Evolutionary conservation across 2,888 invertebrate species (phyloP).

Genomic region (Drosophila lutescens): DNA sequence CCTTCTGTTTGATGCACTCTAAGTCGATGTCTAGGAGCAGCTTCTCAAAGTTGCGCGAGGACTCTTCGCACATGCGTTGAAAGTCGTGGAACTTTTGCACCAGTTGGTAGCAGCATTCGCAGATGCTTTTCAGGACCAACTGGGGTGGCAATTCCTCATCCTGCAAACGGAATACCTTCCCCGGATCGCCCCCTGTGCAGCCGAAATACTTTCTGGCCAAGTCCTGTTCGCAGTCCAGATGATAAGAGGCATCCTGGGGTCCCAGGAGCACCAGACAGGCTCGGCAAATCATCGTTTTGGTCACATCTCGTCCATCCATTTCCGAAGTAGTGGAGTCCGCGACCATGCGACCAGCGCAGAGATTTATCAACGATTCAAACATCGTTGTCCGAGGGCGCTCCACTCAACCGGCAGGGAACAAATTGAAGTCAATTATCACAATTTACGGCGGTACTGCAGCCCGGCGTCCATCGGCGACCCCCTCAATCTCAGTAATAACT

Average conservation of each 20-base stretch:
- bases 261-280: conserved; percentile 65
- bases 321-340: conserved; percentile 32
- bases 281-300: conserved; percentile 58
- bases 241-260: conserved; percentile 46
- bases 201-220: conserved; percentile 65
- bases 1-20: conserved; percentile 7
- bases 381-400: conserved; percentile 34
- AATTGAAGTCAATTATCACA: conserved; percentile 67
- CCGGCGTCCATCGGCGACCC: conserved; percentile 18
- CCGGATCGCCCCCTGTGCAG: conserved; percentile 45
- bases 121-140: conserved; percentile 69
- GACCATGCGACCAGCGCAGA: conserved; percentile 44
- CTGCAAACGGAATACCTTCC: not conserved
- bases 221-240: conserved; percentile 55
- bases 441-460: conserved; percentile 43
- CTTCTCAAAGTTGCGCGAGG: conserved; percentile 62
- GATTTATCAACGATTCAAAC: conserved; percentile 52
- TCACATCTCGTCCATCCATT: not conserved
- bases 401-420: conserved; percentile 27
- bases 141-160: conserved; percentile 37
- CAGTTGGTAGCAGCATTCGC: conserved; percentile 69
- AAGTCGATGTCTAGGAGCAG: conserved; percentile 43
- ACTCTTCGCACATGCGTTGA: conserved; percentile 75
- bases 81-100: conserved; percentile 74
- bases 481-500: conserved; percentile 1